Evolutionary conservation across 2,888 invertebrate species (phyloP), one percentile per base, ranked within the genome.

Genomic region (Agonum fuliginosum): DNA sequence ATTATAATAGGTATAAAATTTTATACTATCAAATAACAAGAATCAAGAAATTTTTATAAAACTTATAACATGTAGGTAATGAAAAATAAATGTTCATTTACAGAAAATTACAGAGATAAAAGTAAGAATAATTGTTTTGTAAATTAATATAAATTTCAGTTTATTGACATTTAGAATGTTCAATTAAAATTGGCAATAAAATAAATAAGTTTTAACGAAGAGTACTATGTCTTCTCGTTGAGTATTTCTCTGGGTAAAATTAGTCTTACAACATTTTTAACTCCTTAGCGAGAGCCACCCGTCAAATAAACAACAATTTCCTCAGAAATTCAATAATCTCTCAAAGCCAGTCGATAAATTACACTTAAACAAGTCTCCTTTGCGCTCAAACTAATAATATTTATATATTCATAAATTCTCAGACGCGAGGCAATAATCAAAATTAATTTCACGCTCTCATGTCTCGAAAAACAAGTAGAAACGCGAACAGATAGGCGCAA

Each of bases 381-480:
- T 24, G 46, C 72, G 37, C 14, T 37, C 34, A 54, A 62, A 62
- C 54, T 73, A 73, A 58, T 37, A 73, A 54, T 73, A 58, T 58
- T 74, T 74, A 74, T 74, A 65, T 74, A 74, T 74, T 74, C 74
- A 74, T 74, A 74, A 74, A 74, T 74, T 74, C 74, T 22, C 20
- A 37, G 58, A 72, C 43, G 41, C 70, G 12, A 37, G 41, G 58
- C 73, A 73, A 73, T 73, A 73, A 73, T 74, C 74, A 74, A 74
- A 74, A 74, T 74, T 58, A 74, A 74, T 70, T 70, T 70, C 27
- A 37, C 46, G 46, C 46, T 43, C 70, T 70, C 43, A 19, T 12
- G n/a, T 37, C 37, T 37, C 48, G 48, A 48, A 12, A 5, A 54
- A 54, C 54, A 54, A 54, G 22, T 54, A 37, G 37, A 37, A 37